Percentiles rank a stretch among this genome's conserved stretches.
Conservation (phyloP, 1,140 invertebrate species). For the Pentalonia nigronervosa region DNA sequence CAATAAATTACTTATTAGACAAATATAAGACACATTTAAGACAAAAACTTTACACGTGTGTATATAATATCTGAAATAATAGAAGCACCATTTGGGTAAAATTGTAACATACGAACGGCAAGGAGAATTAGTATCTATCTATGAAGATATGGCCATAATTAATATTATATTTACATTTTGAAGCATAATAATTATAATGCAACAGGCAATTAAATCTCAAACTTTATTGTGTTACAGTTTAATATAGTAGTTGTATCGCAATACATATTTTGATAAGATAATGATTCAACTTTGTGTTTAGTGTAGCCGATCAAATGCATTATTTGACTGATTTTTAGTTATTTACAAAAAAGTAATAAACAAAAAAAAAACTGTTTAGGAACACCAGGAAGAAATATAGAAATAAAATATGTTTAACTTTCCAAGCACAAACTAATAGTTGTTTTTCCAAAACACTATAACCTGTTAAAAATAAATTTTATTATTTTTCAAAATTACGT, state of each 20-base stretch:
- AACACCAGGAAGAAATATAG: no score
- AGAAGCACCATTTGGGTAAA: neutral
- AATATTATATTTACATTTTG: no score
- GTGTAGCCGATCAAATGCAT: neutral
- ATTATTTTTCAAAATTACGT: neutral
- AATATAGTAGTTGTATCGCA: neutral
- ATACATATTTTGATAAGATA: neutral
- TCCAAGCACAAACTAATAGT: no score
- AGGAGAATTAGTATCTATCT: no score
- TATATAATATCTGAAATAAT: neutral
- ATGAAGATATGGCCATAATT: no score
- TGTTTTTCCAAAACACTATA: no score
- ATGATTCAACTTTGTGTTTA: no score
- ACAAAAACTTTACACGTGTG: neutral
- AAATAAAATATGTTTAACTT: no score
- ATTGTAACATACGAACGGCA: neutral
- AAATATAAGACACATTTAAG: no score
- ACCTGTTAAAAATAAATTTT: no score
- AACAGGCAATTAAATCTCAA: neutral
- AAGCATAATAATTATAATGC: neutral
- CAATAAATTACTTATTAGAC: neutral
- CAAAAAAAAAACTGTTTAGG: no score
- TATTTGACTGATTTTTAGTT: neutral
- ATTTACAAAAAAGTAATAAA: neutral
- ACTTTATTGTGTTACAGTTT: neutral